Evolutionary conservation across 2,113 vertebrate genomes (phyloP).

Genomic region (Syrrhaptes paradoxus): DNA sequence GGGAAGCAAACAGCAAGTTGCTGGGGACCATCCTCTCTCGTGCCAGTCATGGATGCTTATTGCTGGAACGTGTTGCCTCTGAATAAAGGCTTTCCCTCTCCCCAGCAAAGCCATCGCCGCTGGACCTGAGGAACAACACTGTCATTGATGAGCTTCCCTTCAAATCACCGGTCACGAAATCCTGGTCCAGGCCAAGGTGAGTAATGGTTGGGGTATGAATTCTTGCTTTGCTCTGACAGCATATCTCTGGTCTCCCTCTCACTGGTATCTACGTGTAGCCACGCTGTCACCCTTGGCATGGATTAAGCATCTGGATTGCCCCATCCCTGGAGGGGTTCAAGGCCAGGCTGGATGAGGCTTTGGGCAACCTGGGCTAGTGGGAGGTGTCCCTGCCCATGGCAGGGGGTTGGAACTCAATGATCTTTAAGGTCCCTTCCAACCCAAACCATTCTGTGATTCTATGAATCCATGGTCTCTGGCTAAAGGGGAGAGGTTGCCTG

Average conservation of each 20-base stretch:
- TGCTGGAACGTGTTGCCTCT: neutral
- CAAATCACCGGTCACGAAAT: constrained; percentile 94
- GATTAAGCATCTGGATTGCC: neutral
- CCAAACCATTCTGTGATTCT: too few species aligned
- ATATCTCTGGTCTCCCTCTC: neutral
- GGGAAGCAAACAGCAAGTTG: neutral
- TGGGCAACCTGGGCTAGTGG: too few species aligned
- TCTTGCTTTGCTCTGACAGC: neutral
- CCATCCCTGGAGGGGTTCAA: too few species aligned
- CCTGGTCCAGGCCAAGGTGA: constrained; percentile 94
- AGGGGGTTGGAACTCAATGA: too few species aligned
- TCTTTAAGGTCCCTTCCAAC: too few species aligned
- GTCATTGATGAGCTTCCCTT: constrained; percentile 98
- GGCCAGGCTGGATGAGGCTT: too few species aligned
- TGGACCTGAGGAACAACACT: constrained; percentile 90
- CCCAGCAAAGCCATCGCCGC: constrained; percentile 90
- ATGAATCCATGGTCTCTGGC: neutral
- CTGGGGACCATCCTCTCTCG: neutral
- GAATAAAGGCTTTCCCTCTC: constrained; percentile 12
- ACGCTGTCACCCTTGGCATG: neutral
- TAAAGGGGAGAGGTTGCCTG: neutral
- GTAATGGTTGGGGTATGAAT: constrained; percentile 44
- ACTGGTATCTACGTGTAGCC: neutral
- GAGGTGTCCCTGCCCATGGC: too few species aligned
- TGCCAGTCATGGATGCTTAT: neutral